Evolutionary conservation across 2,797 vertebrate genomes (phyloP), one percentile per base, ranked within the genome.

Genomic region (Onychomys leucogaster): DNA sequence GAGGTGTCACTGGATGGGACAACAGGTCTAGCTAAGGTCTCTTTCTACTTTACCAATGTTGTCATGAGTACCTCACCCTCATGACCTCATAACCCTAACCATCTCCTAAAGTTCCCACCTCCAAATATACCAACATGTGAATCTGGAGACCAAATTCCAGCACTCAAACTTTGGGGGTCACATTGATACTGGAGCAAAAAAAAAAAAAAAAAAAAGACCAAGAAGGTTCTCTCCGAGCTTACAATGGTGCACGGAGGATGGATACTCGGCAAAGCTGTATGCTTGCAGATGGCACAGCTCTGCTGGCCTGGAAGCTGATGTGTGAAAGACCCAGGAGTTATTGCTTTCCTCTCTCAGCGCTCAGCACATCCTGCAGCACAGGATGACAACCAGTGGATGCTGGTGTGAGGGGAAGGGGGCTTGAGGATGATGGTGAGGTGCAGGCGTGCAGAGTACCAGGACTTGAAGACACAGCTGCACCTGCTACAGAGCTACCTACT

Each of bases 231-330:
- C 67, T 8, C 7, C 1, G 49, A 69, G 46, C 14, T 57, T 13
- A 5, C 61, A 9, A 27, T 55, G 52, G 52, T 16, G n/a, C 34
- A 37, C 1, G 5, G 21, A 57, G 52, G n/a, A 65, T 4, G 6
- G 73, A n/a, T 4, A 1, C 0, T 0, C 19, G 29, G 43, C 27
- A 27, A 0, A 0, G 21, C 11, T 16, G 0, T 5, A 1, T 3
- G 2, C 11, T 6, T 1, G 29, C 0, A 27, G 19, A 7, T 6
- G 11, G 3, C 10, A 7, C 29, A 3, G 13, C 11, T 16, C 43
- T 75, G 3, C 2, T 16, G 59, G 75, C 43, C 37, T 46, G 82
- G 41, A n/a, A 65, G 19, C 65, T 5, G 14, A 12, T 1, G 3
- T 2, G 2, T 49, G 32, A 23, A 32, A 25, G 73, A 32, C 27